Evolutionary conservation across 2,797 vertebrate species (phyloP), one percentile per base, ranked within the genome.

Genomic region (Acanthurus tractus): DNA sequence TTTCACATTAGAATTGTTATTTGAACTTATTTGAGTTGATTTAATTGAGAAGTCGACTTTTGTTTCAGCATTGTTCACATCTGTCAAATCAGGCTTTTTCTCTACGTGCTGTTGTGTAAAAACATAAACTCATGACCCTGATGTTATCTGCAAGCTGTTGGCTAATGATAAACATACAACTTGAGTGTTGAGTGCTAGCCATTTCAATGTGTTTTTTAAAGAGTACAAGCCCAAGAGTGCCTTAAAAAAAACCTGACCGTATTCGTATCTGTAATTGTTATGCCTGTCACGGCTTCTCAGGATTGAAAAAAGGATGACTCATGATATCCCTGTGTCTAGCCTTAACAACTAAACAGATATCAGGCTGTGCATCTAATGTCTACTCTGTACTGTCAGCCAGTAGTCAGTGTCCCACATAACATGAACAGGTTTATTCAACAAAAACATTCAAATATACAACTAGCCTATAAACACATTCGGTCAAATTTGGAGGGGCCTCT

Each of bases 71-170:
- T 20, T 44, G 56, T 55, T 70, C 63, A 72, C 29, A 80, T 62
- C 48, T 68, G 29, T 61, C 57, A 25, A 55, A 55, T 12, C 23
- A 17, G n/a, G 45, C 36, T 46, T 74, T 64, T 53, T 66, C 54
- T 38, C 7, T 59, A 44, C 81, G 45, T 70, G 49, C 56, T 69
- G 36, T 54, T 8, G 56, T 42, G 34, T 48, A 68, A 61, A 48
- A 15, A 53, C 56, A 40, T 52, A 4, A 66, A 77, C 42, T 25
- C 23, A 3, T 64, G 22, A 66, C 52, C 23, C 34, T 59, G 29
- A 34, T 34, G 36, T 68, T 22, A 57, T 67, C 54, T 72, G 20
- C 48, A 48, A 29, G 29, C 38, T 48, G 40, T 46, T 81, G 63
- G 49, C 25, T 84, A 49, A 72, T 77, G 46, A 11, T 12, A 45